Evolutionary conservation across 2,888 invertebrate genomes (phyloP).

Genomic region (Rambutsinella grinnellia): DNA sequence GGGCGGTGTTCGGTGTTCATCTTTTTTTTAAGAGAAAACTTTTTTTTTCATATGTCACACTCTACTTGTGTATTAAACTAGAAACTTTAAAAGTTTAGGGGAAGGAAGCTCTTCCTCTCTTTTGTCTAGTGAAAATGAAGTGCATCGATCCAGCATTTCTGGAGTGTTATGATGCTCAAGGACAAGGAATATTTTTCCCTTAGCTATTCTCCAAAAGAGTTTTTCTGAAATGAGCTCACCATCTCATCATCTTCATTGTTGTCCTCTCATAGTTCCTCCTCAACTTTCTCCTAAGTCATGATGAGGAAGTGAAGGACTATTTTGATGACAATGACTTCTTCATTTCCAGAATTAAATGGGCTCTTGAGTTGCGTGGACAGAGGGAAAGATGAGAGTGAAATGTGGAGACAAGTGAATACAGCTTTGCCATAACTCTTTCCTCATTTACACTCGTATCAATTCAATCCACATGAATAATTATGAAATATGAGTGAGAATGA

Average conservation of each 20-base stretch:
- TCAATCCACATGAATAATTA: conserved; percentile 54
- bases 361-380: too few species aligned
- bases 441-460: conserved; percentile 53
- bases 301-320: background rate
- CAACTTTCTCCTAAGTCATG: background rate
- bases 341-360: background rate
- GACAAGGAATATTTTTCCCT: conserved; percentile 27
- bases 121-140: conserved; percentile 57
- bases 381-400: too few species aligned
- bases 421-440: conserved; percentile 11
- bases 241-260: conserved; percentile 6
- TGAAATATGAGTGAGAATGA: conserved; percentile 46
- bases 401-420: too few species aligned
- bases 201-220: background rate
- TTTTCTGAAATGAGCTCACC: conserved; percentile 35
- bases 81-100: conserved; percentile 13
- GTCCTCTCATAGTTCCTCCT: background rate
- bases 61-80: background rate
- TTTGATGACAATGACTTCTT: conserved; percentile 12
- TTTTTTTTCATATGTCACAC: conserved; percentile 2
- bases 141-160: conserved; percentile 46
- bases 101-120: conserved; percentile 17
- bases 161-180: conserved; percentile 21
- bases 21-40: background rate
- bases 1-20: too few species aligned